Percentiles rank a stretch among this genome's conserved stretches.
These are phyloP conservation scores for Eucidaris tribuloides DNA, from an alignment of 35 echinoderm and acorn worm genomes.

Conservation along the genomic window DNA sequence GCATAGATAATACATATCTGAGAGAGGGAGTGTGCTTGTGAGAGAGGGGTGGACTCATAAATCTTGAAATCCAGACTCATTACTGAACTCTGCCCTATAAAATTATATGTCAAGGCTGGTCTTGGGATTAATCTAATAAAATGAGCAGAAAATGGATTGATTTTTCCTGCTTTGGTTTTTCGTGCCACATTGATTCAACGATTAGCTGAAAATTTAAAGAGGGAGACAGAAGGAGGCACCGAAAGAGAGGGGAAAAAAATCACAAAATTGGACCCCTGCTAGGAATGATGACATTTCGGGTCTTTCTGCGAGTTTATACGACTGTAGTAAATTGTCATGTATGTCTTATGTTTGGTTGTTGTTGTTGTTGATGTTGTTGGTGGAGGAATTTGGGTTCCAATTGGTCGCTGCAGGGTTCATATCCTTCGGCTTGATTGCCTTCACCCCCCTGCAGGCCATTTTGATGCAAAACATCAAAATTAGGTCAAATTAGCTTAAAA, in stretches of 20 bases:
- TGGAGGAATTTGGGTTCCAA: too few relatives aligned
- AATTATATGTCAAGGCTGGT: constrained; percentile 30
- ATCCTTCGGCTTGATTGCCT: too few relatives aligned
- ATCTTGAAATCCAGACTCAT: too few relatives aligned
- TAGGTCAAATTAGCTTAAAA: constrained; percentile 21
- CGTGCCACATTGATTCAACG: constrained; percentile 27
- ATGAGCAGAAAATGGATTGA: constrained; percentile 37
- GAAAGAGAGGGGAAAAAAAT: neutral
- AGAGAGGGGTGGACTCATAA: too few relatives aligned
- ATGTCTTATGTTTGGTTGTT: too few relatives aligned
- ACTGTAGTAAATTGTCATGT: neutral
- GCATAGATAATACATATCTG: too few relatives aligned
- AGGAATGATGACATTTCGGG: constrained; percentile 3
- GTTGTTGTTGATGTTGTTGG: too few relatives aligned
- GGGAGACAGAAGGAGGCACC: neutral
- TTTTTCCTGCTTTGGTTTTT: neutral
- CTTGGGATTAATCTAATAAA: constrained; percentile 31
- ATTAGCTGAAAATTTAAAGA: constrained; percentile 1
- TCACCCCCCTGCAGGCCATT: neutral
- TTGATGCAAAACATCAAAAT: constrained; percentile 20
- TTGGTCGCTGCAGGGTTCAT: too few relatives aligned
- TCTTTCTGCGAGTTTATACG: neutral
- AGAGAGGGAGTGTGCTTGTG: too few relatives aligned
- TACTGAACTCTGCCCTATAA: constrained; percentile 11
- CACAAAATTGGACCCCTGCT: neutral